Evolutionary conservation across 2,113 vertebrate genomes (phyloP).

Genomic region (Neofelis nebulosa): DNA sequence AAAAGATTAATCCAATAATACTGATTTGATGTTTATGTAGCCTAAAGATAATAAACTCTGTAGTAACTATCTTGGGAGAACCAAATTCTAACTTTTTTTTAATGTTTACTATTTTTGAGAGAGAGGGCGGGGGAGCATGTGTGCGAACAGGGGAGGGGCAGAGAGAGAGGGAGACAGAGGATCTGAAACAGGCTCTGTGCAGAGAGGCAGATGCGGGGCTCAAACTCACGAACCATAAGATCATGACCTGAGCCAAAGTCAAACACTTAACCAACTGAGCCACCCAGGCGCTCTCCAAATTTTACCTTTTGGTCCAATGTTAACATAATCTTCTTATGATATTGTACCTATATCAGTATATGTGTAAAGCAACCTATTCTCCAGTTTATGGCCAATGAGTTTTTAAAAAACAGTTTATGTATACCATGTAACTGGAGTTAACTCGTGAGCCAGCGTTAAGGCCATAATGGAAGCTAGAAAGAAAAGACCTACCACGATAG

Average conservation of each 20-base stretch:
- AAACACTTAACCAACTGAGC: too few relatives aligned
- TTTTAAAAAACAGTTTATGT: slow-evolving; percentile 9
- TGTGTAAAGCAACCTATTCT: slow-evolving; percentile 11
- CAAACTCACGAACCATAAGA: too few relatives aligned
- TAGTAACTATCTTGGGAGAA: slow-evolving; percentile 5
- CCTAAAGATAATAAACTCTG: slow-evolving; percentile 30
- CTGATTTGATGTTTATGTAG: slow-evolving; percentile 55
- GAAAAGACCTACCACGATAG: background rate
- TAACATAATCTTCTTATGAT: slow-evolving; percentile 23
- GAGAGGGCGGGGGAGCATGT: too few relatives aligned
- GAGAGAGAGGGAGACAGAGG: too few relatives aligned
- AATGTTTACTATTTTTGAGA: too few relatives aligned
- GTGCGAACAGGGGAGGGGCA: too few relatives aligned
- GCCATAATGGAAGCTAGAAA: slow-evolving; percentile 20
- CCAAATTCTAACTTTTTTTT: slow-evolving; percentile 30
- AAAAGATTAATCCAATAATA: slow-evolving; percentile 62
- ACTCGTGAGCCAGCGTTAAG: slow-evolving; percentile 12
- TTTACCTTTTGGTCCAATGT: slow-evolving; percentile 46
- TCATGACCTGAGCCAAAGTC: too few relatives aligned
- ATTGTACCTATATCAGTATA: background rate
- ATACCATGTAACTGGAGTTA: slow-evolving; percentile 40
- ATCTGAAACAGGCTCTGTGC: too few relatives aligned
- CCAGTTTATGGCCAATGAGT: background rate
- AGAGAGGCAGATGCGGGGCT: too few relatives aligned
- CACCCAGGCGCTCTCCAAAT: background rate